Base-by-base conservation (phyloP, 2,113 vertebrate genomes). In the Choloepus hoffmanni region DNA sequence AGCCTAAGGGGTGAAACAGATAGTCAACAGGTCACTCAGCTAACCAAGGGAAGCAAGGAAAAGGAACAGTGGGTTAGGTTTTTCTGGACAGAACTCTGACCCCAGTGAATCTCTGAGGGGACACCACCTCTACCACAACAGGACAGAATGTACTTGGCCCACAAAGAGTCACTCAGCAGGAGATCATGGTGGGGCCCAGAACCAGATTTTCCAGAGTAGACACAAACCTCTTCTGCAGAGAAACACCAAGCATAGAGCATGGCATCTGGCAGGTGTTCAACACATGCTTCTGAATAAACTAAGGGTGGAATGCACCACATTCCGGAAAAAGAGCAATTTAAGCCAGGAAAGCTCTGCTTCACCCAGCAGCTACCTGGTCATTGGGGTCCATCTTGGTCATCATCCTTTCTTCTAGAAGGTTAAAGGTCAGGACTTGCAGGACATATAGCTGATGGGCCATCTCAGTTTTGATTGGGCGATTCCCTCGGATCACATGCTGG, bases 371-470 rank as follows among this genome's bases (percentile, higher is more conserved):
- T 65, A 99, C 99, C 99, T 99, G 99, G 95, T 99, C 99, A 90
- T 99, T 99, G 3, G 99, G 99, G 96, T 99, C 99, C 99, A 99
- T 99, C 98, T 99, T 99, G 92, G 99, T 99, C 99, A 99, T 99
- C 99, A 99, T 99, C 73, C 99, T 98, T 97, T 99, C 99, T 97
- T 99, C 99, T 96, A 99, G 98, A 67, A 99, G 99, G 97, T 99
- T 99, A 97, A 99, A 99, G 90, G 99, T 99, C 98, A 99, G 93
- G 58, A 99, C 99, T 98, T 99, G 99, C 11, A 99, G 98, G 95
- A 99, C 99, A 0, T 99, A 99, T 0, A 99, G 98, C 98, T 99
- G 99, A 98, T 99, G 99, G 5, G 99, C 99, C 99, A 99, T 99
- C 97, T 99, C 99, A 1, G 99, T 99, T 98, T 99, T 99, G 97